Percentiles rank a stretch among this genome's conserved stretches.
These are phyloP conservation scores for Falco punctatus DNA, from an alignment of 2,113 vertebrate species.

Conservation along the genomic window DNA sequence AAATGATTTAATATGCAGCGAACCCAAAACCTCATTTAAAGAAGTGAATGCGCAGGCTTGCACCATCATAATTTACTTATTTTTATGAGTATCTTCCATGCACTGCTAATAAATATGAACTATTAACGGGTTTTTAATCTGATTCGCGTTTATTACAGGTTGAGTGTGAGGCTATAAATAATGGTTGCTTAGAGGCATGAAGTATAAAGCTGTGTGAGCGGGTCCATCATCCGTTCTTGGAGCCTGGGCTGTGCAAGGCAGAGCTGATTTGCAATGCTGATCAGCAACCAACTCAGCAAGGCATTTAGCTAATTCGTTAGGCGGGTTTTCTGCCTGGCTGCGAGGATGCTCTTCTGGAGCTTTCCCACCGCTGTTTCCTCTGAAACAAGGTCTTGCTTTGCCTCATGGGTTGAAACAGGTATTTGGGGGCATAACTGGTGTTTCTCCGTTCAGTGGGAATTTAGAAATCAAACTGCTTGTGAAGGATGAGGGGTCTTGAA, in stretches of 20 bases:
- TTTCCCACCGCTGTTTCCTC: fast-evolving
- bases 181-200: conserved; percentile 7
- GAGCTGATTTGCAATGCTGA: background rate
- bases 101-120: conserved; percentile 70
- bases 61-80: conserved; percentile 66
- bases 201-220: background rate
- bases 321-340: background rate
- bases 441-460: background rate
- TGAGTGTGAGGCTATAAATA: conserved; percentile 71
- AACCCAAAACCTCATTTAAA: conserved; percentile 59
- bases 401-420: background rate
- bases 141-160: conserved; percentile 57
- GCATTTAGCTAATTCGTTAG: background rate
- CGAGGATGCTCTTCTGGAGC: background rate
- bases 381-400: background rate
- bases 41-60: conserved; percentile 23
- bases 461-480: background rate
- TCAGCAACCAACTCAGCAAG: background rate
- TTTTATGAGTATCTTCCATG: conserved; percentile 59
- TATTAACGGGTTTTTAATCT: conserved; percentile 72
- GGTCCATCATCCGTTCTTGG: background rate
- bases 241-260: background rate
- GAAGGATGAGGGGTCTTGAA: background rate
- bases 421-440: background rate
- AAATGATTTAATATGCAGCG: conserved; percentile 58